Conservation (phyloP, 37 sponge, comb jelly and placozoan genomes). For the Axinella damicornis region DNA sequence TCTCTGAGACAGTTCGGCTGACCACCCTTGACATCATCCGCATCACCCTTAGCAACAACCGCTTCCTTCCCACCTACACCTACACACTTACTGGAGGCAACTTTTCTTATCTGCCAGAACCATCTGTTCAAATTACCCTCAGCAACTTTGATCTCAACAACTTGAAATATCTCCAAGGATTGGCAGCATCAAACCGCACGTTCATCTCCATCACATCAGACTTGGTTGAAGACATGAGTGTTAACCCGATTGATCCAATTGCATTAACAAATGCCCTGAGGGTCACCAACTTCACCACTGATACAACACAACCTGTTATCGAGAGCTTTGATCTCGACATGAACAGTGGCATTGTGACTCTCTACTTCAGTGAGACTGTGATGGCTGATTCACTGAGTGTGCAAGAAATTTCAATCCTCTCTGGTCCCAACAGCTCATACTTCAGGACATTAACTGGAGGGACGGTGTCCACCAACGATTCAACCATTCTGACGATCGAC, state of each 20-base stretch:
- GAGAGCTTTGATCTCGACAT: conserved; percentile 79
- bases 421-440: conserved; percentile 2
- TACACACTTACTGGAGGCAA: conserved; percentile 79
- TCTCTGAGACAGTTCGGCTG: conserved; percentile 81
- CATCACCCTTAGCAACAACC: conserved; percentile 53
- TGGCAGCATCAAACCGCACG: conserved; percentile 67
- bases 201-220: conserved; percentile 52
- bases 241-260: conserved; percentile 13
- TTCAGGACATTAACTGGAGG: conserved; percentile 57
- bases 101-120: conserved; percentile 30
- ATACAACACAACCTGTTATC: conserved; percentile 70
- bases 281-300: conserved; percentile 56
- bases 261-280: neutral
- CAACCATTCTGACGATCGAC: conserved; percentile 37
- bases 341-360: conserved; percentile 56
- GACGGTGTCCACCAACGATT: conserved; percentile 50
- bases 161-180: conserved; percentile 59
- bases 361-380: conserved; percentile 88
- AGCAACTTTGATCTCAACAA: conserved; percentile 63
- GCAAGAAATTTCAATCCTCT: conserved; percentile 57
- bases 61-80: neutral
- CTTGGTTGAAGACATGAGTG: conserved; percentile 69
- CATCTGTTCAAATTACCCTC: conserved; percentile 51
- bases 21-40: conserved; percentile 37
- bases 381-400: conserved; percentile 55